Conservation (phyloP, 2,797 vertebrate species). For the Enteromius viviparus region DNA sequence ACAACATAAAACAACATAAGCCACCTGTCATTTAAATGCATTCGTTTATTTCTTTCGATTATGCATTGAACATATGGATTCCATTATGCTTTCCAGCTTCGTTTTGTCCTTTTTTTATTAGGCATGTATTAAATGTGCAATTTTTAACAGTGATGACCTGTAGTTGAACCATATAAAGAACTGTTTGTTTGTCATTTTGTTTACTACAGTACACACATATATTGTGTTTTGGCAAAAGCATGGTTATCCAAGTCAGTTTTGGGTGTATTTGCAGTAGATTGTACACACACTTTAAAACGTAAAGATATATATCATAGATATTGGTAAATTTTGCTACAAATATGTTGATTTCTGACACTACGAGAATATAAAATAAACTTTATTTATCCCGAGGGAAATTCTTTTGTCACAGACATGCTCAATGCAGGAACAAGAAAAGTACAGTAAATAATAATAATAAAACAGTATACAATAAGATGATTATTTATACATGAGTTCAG, state of each 20-base stretch:
- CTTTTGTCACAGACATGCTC: no score
- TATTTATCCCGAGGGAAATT: no score
- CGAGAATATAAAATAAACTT: no score
- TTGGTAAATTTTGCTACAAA: not conserved
- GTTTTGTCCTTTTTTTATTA: not conserved
- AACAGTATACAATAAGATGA: not conserved
- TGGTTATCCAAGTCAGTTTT: not conserved
- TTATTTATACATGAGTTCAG: not conserved
- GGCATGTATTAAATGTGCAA: no score
- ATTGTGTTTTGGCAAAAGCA: not conserved
- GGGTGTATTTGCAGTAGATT: not conserved
- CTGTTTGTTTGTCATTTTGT: no score
- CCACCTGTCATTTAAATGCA: not conserved
- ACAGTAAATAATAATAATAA: no score
- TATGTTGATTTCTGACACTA: not conserved
- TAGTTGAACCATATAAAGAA: not conserved
- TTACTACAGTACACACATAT: not conserved
- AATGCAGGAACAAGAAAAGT: no score
- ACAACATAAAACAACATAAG: not conserved
- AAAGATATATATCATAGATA: not conserved
- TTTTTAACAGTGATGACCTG: not conserved
- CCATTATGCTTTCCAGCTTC: not conserved
- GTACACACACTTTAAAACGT: not conserved
- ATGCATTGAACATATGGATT: not conserved
- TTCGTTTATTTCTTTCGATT: not conserved